Base-by-base conservation (phyloP, 2,888 invertebrate species). In the Polydrusus cervinus region DNA sequence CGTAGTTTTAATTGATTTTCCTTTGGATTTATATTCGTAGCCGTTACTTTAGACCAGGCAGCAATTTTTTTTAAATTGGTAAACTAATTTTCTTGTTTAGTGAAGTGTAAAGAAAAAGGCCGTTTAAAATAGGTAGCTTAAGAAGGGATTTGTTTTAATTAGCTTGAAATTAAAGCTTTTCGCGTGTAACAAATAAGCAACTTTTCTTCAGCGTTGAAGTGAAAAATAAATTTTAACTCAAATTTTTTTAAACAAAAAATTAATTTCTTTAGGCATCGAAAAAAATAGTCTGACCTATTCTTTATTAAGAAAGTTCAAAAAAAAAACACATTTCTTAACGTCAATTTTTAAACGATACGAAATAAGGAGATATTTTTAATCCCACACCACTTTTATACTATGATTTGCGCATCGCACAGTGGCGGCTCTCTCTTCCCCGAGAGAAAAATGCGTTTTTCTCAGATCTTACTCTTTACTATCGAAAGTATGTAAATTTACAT, bases 81-180 rank as follows among this genome's bases (percentile, higher is more conserved):
- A 51, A 51, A 51, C 51, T 51, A 51, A 51, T 51, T 51, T 51
- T 51, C 51, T 51, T 51, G 51, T 20, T 51, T 20, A 25, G 51
- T 51, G 25, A 51, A 25, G 51, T 18, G 11, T 51, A 51, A 20
- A 51, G 11, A 51, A 47, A 51, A 25, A 51, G 16, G 13, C 51
- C 51, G 5, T 51, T 25, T 13, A 51, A 51, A 51, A 51, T 51
- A 20, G 51, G 25, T 13, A 25, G 51, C 18, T 51, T 51, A 51
- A 25, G 25, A 49, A 49, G 49, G 49, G 14, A 20, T 51, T 51
- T 11, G 25, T 25, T 51, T 25, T 25, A 51, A 51, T n/a, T 51
- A 25, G 25, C 10, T 51, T 10, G 25, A 51, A 51, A 51, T 51
- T 51, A 11, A 51, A 51, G 8, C 25, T 51, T 51, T 18, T 3